Evolutionary conservation across 2,888 invertebrate genomes (phyloP), one percentile per base, ranked within the genome.

Genomic region (Norana najaformis): DNA sequence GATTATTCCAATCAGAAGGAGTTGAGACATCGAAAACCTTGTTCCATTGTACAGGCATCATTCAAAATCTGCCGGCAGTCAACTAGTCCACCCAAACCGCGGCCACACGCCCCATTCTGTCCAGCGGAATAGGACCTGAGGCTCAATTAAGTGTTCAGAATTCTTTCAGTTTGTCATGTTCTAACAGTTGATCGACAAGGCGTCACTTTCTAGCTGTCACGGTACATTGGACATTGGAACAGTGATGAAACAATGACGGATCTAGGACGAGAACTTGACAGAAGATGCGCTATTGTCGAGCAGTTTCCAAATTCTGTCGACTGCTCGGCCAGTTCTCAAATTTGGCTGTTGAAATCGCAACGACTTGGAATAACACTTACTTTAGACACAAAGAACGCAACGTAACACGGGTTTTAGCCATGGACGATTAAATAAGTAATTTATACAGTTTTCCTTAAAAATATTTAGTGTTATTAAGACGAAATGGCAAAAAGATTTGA

Each of bases 131-230:
- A n/a, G n/a, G 69, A 69, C 13, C 69, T 69, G 69, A 69, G 69
- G 69, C 69, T 69, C n/a, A 69, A 69, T 69, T 69, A 16, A 69
- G n/a, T 69, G 69, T 69, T n/a, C 69, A 69, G 69, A 69, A n/a
- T n/a, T 69, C n/a, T 69, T n/a, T 11, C 6, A 69, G 69, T 69
- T 47, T 4, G 47, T 23, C n/a, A 41, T 47, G 47, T 0, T 23
- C 20, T 0, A 47, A 47, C n/a, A n/a, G n/a, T n/a, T 69, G 69
- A 69, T 69, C n/a, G n/a, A n/a, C 69, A 30, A 16, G 30, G 69
- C 69, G 69, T 69, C 11, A n/a, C n/a, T 69, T 6, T 69, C 69
- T 69, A n/a, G 1, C n/a, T 69, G n/a, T n/a, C 30, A 69, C n/a
- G 13, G 8, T n/a, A 69, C n/a, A 8, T 1, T n/a, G 8, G 69